These are phyloP conservation scores for rabbit (Oryctolagus cuniculus) DNA, from an alignment of 2,113 vertebrate genomes.

Conservation along the genomic window DNA sequence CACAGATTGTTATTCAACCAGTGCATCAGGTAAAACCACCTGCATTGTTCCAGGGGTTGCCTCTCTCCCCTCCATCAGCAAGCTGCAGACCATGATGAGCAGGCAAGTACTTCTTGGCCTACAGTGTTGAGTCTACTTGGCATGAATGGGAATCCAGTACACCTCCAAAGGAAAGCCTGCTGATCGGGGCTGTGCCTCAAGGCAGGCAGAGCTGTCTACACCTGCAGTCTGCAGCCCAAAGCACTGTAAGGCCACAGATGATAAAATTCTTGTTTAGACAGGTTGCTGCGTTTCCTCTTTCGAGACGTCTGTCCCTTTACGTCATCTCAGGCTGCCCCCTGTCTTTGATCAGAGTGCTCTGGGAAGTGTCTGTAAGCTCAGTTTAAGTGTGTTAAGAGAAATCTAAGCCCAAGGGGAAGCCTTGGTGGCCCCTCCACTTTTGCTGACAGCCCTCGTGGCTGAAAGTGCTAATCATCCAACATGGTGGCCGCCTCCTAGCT, in stretches of 20 bases:
- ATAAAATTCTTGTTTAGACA: not conserved
- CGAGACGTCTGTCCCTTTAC: not conserved
- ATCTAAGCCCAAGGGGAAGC: not conserved
- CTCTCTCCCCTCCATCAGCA: not conserved
- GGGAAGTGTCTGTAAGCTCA: not conserved
- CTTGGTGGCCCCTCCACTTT: not conserved
- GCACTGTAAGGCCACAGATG: not conserved
- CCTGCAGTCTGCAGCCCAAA: not conserved
- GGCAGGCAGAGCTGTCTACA: not conserved
- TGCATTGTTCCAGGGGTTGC: not conserved
- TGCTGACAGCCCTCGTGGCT: not conserved
- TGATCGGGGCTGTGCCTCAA: not conserved
- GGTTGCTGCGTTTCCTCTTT: constrained; percentile 10
- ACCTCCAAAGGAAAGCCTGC: not conserved
- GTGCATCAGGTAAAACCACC: constrained; percentile 16
- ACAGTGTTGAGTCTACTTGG: not conserved
- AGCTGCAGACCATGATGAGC: not conserved
- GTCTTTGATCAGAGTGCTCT: not conserved
- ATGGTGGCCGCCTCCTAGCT: not conserved
- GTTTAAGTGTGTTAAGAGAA: not conserved
- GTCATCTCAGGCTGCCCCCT: not conserved
- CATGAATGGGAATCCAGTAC: not conserved
- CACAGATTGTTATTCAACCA: constrained; percentile 34
- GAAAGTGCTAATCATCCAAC: not conserved
- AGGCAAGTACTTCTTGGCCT: not conserved